These are phyloP conservation scores for Sesamia nonagrioides DNA, from an alignment of 1,140 invertebrate species.

Conservation along the genomic window DNA sequence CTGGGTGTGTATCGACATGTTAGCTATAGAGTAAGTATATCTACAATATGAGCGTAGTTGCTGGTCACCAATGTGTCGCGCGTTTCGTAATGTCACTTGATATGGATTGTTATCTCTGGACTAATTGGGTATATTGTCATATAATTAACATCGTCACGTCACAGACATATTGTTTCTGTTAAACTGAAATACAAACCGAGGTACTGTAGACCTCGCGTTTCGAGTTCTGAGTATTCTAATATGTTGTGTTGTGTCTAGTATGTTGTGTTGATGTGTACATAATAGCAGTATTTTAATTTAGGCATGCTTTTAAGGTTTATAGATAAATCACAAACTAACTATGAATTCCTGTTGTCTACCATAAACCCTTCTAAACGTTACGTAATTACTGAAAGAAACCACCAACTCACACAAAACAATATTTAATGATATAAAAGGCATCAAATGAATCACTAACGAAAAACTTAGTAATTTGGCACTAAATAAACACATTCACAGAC, in stretches of 20 bases:
- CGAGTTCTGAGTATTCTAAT: no score
- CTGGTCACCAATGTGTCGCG: neutral
- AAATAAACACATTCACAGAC: constrained; percentile 45
- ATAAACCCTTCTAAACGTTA: no score
- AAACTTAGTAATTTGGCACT: constrained; percentile 67
- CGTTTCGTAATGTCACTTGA: constrained; percentile 11
- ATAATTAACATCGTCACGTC: neutral
- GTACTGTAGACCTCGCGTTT: no score
- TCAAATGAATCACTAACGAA: neutral
- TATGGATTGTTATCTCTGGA: neutral
- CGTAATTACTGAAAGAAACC: neutral
- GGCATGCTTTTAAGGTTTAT: no score
- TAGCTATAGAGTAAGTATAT: neutral
- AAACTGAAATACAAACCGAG: no score
- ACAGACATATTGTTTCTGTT: no score
- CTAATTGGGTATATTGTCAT: neutral
- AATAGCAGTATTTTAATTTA: no score
- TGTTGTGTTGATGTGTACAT: no score
- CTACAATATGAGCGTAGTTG: neutral
- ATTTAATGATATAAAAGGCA: constrained; percentile 28
- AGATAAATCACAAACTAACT: no score
- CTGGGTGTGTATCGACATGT: neutral
- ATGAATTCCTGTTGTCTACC: no score
- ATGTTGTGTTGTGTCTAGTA: no score
- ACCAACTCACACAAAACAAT: neutral